Conservation (phyloP, 2,797 vertebrate genomes). For the Chelonia mydas region DNA sequence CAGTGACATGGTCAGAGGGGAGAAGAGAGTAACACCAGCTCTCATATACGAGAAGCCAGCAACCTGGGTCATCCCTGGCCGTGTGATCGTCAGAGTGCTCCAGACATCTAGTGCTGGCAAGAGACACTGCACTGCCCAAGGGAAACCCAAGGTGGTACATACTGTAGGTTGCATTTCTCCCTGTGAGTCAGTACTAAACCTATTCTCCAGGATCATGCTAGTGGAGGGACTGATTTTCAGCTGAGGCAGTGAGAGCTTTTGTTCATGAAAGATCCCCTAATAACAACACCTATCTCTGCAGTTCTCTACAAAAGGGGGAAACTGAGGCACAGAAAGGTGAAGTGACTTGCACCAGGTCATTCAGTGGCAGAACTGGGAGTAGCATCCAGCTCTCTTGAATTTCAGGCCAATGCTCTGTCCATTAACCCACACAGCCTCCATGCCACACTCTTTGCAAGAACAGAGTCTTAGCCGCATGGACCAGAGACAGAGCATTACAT, state of each 20-base stretch:
- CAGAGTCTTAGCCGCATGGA: too few species aligned
- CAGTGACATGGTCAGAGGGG: neutral
- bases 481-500: neutral
- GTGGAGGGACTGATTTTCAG: neutral
- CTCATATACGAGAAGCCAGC: rapidly evolving
- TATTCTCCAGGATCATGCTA: neutral
- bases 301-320: neutral
- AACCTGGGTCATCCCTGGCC: neutral
- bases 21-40: neutral
- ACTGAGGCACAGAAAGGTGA: neutral
- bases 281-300: neutral
- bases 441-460: too few species aligned
- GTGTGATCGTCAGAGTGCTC: neutral
- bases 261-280: neutral
- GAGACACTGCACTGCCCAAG: neutral
- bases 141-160: neutral
- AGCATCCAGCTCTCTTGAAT: neutral
- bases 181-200: neutral
- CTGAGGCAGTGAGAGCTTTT: neutral
- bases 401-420: neutral
- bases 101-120: neutral
- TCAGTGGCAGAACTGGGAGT: neutral
- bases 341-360: neutral
- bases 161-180: neutral
- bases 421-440: neutral